Evolutionary conservation across 1,140 invertebrate species (phyloP).

Genomic region (Bursaphelenchus mucronatus): DNA sequence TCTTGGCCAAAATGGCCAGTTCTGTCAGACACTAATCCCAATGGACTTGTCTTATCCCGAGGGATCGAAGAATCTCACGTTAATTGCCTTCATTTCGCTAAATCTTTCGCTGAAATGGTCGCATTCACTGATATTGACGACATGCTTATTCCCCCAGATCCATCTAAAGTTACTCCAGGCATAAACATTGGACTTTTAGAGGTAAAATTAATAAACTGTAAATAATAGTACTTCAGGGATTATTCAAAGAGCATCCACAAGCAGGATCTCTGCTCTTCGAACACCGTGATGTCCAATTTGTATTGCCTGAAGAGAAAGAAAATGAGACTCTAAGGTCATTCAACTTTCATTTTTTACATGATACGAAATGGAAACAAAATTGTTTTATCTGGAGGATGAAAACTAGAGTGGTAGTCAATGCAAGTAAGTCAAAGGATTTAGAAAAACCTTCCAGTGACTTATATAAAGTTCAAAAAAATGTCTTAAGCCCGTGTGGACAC

Average conservation of each 20-base stretch:
- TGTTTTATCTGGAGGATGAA: slow-evolving; percentile 61
- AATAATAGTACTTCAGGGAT: slow-evolving; percentile 37
- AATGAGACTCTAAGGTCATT: slow-evolving; percentile 46
- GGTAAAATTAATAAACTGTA: slow-evolving; percentile 25
- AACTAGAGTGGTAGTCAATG: slow-evolving; percentile 59
- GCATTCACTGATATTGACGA: slow-evolving; percentile 61
- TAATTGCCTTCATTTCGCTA: slow-evolving; percentile 59
- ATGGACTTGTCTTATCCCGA: slow-evolving; percentile 57
- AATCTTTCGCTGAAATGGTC: slow-evolving; percentile 57
- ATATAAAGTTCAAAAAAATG: slow-evolving; percentile 8
- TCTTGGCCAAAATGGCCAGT: slow-evolving; percentile 60
- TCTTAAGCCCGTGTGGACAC: slow-evolving; percentile 53
- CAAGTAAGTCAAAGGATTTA: slow-evolving; percentile 39
- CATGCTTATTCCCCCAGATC: slow-evolving; percentile 55
- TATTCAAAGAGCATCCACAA: slow-evolving; percentile 57
- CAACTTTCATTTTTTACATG: slow-evolving; percentile 55
- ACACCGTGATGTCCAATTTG: slow-evolving; percentile 58
- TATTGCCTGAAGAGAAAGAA: slow-evolving; percentile 40
- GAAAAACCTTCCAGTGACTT: slow-evolving; percentile 3
- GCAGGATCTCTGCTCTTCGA: slow-evolving; percentile 58
- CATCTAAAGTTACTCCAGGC: slow-evolving; percentile 37
- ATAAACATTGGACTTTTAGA: slow-evolving; percentile 50
- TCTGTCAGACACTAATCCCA: slow-evolving; percentile 58
- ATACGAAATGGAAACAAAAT: slow-evolving; percentile 55
- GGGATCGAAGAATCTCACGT: slow-evolving; percentile 60